These are phyloP conservation scores for Clarias laeviceps DNA, from an alignment of 2,797 vertebrate genomes.

Conservation along the genomic window DNA sequence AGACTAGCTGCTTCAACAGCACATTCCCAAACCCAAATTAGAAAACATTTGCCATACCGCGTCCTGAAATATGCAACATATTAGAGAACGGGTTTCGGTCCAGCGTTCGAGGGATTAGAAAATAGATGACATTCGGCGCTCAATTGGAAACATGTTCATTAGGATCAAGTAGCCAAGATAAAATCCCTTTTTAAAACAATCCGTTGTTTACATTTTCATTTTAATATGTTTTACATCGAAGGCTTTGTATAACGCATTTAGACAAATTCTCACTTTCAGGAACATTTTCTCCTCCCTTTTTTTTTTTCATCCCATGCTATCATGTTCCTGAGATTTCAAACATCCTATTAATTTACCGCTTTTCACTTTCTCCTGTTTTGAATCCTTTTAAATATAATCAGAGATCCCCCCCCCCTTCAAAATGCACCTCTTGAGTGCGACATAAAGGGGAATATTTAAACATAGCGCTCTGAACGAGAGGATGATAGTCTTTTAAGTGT, in stretches of 20 bases:
- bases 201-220: not conserved
- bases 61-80: not conserved
- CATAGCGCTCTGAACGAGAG: slow-evolving; percentile 64
- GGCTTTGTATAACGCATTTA: slow-evolving; percentile 9
- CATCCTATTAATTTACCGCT: slow-evolving; percentile 65
- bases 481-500: slow-evolving; percentile 65
- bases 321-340: slow-evolving; percentile 60
- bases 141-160: slow-evolving; percentile 32
- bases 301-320: slow-evolving; percentile 51
- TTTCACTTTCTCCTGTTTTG: slow-evolving; percentile 62
- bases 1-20: slow-evolving; percentile 15
- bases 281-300: slow-evolving; percentile 38
- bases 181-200: not conserved
- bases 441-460: slow-evolving; percentile 74
- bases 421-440: slow-evolving; percentile 69
- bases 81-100: not conserved
- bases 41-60: not conserved
- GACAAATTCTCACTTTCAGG: slow-evolving; percentile 33
- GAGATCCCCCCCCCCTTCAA: slow-evolving; percentile 58
- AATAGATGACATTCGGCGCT: not conserved
- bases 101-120: not conserved
- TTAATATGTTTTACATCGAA: not conserved
- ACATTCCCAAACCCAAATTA: slow-evolving; percentile 4
- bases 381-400: slow-evolving; percentile 67
- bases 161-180: not conserved